These are phyloP conservation scores for Aphelinus atriplicis DNA, from an alignment of 1,140 invertebrate genomes.

Conservation along the genomic window DNA sequence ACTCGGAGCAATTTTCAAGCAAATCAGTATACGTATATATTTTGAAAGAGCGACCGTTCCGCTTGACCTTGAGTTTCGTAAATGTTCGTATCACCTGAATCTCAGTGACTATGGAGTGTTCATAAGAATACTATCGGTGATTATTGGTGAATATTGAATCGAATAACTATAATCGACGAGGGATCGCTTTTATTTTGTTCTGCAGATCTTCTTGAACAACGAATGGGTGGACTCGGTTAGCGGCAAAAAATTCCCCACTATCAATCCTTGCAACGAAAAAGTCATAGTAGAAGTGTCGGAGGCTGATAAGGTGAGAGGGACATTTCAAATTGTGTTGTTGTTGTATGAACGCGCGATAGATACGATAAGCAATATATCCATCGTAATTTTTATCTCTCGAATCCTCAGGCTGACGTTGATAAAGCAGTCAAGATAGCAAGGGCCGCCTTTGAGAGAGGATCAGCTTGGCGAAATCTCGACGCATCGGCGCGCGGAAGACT, in stretches of 20 bases:
- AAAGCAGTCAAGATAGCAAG: conserved; percentile 69
- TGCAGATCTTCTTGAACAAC: conserved; percentile 76
- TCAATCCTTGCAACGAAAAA: conserved; percentile 69
- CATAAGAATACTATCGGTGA: no score
- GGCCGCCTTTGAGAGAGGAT: conserved; percentile 68
- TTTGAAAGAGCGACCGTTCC: no score
- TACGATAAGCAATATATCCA: no score
- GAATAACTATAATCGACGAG: no score
- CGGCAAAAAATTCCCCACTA: conserved; percentile 55
- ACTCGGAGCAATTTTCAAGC: no score
- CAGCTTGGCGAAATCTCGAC: conserved; percentile 77
- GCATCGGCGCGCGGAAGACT: conserved; percentile 73
- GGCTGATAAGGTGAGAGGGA: conserved; percentile 58
- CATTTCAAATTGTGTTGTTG: no score
- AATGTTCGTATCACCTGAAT: background rate
- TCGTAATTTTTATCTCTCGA: background rate
- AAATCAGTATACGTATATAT: no score
- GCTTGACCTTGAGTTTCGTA: no score
- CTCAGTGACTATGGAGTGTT: background rate
- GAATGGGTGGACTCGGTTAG: conserved; percentile 70
- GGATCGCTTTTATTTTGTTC: background rate
- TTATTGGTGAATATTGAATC: no score
- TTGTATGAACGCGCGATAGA: no score
- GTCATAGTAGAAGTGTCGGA: conserved; percentile 66
- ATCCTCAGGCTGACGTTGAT: conserved; percentile 64